Evolutionary conservation across 2,888 invertebrate species (phyloP).

Genomic region (Onchidella celtica): DNA sequence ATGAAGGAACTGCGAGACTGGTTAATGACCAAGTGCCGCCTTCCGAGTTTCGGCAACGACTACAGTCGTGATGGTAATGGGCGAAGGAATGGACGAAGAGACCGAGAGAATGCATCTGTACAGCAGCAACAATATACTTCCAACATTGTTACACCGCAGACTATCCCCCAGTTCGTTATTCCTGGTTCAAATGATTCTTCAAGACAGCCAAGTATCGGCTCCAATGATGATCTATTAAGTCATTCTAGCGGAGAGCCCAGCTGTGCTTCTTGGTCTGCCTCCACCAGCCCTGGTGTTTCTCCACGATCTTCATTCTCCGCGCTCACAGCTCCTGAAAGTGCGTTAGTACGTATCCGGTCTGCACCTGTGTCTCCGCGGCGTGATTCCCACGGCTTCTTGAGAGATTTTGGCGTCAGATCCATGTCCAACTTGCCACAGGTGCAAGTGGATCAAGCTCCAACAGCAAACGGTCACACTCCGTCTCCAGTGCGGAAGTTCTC

Average conservation of each 20-base stretch:
- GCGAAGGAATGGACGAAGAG: background rate
- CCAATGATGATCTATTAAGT: constrained; percentile 60
- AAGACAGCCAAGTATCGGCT: constrained; percentile 62
- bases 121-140: constrained; percentile 21
- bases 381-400: constrained; percentile 58
- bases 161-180: constrained; percentile 75
- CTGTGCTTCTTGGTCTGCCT: constrained; percentile 58
- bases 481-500: constrained; percentile 59
- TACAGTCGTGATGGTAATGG: constrained; percentile 12
- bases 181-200: constrained; percentile 71
- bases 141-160: constrained; percentile 69
- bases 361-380: constrained; percentile 69
- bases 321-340: constrained; percentile 57
- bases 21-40: constrained; percentile 68
- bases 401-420: constrained; percentile 51
- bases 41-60: constrained; percentile 43
- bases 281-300: constrained; percentile 59
- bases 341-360: constrained; percentile 55
- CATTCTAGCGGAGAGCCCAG: constrained; percentile 63
- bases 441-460: constrained; percentile 56
- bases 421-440: constrained; percentile 47
- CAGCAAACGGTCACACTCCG: constrained; percentile 46
- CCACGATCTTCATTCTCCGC: constrained; percentile 58
- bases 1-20: constrained; percentile 71
- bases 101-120: background rate